These are phyloP conservation scores for Amazonetta brasiliensis DNA, from an alignment of 2,797 vertebrate genomes.

Conservation along the genomic window DNA sequence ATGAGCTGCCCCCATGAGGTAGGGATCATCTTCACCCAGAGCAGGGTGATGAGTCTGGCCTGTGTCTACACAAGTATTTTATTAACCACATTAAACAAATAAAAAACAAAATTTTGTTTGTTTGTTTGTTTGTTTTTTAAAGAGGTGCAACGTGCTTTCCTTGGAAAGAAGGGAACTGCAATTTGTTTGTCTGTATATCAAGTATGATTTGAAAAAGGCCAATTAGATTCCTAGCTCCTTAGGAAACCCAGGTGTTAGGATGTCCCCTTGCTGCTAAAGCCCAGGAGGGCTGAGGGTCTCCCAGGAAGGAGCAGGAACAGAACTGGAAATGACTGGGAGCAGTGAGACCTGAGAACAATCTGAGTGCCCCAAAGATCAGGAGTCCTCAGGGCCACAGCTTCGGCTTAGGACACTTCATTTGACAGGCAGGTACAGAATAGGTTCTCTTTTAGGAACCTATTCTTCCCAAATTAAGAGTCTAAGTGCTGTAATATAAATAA, in stretches of 20 bases:
- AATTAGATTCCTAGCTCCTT: not conserved
- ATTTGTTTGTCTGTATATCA: not conserved
- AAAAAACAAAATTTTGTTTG: no score
- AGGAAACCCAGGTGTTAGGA: not conserved
- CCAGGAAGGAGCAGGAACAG: not conserved
- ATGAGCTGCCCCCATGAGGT: not conserved
- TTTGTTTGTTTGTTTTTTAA: not conserved
- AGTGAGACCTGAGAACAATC: not conserved
- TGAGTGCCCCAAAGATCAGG: not conserved
- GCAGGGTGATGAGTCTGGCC: not conserved
- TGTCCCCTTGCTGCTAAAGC: not conserved
- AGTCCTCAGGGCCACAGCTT: not conserved
- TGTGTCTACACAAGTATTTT: not conserved
- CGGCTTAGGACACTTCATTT: constrained; percentile 24
- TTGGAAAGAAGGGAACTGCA: not conserved
- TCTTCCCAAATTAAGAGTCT: constrained; percentile 31
- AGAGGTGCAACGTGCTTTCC: not conserved
- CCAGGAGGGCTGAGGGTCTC: not conserved
- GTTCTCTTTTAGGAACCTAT: constrained; percentile 9
- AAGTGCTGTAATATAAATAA: constrained; percentile 62
- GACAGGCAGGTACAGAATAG: not conserved
- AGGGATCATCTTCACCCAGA: fast-evolving
- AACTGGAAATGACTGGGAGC: not conserved
- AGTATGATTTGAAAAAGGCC: not conserved
- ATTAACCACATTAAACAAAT: not conserved